Conservation (phyloP, 1,140 invertebrate genomes). For the Octopus bimaculoides region DNA sequence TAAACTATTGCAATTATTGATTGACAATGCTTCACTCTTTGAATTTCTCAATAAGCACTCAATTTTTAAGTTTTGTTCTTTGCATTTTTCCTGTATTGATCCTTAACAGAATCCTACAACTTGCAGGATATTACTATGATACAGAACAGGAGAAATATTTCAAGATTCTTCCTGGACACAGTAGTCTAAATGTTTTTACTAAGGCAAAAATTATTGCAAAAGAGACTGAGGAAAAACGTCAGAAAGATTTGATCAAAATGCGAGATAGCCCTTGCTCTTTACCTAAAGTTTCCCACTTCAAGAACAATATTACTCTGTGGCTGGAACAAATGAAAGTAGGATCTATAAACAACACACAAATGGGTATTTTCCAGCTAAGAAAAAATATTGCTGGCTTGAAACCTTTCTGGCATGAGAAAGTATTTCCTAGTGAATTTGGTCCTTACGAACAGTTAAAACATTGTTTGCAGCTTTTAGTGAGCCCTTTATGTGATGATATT, state of each 20-base stretch:
- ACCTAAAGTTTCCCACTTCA: not conserved
- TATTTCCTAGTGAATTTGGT: constrained; percentile 15
- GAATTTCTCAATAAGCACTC: too few species aligned
- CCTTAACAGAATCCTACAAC: constrained; percentile 32
- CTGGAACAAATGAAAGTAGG: not conserved
- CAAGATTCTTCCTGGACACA: constrained; percentile 34
- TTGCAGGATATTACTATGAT: constrained; percentile 49
- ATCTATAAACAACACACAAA: not conserved
- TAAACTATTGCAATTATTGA: too few species aligned
- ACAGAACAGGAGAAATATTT: constrained; percentile 40
- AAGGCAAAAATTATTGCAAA: constrained; percentile 28
- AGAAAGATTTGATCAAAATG: constrained; percentile 20
- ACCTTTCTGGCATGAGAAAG: not conserved
- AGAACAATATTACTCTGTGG: not conserved
- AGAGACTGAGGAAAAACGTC: constrained; percentile 33
- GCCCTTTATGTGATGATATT: constrained; percentile 24
- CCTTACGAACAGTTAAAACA: constrained; percentile 23
- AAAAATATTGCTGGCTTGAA: not conserved
- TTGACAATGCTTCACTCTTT: too few species aligned
- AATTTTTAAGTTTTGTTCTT: too few species aligned
- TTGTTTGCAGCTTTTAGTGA: constrained; percentile 30
- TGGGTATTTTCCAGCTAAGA: not conserved
- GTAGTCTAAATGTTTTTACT: constrained; percentile 29
- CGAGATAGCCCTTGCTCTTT: not conserved
- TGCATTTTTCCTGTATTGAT: constrained; percentile 8